A percentile compares a stretch with the other conserved stretches of the same genome.
phyloP scores from a whole-genome alignment of 2,797 vertebrate genomes.

The Protosalanx chinensis region DNA sequence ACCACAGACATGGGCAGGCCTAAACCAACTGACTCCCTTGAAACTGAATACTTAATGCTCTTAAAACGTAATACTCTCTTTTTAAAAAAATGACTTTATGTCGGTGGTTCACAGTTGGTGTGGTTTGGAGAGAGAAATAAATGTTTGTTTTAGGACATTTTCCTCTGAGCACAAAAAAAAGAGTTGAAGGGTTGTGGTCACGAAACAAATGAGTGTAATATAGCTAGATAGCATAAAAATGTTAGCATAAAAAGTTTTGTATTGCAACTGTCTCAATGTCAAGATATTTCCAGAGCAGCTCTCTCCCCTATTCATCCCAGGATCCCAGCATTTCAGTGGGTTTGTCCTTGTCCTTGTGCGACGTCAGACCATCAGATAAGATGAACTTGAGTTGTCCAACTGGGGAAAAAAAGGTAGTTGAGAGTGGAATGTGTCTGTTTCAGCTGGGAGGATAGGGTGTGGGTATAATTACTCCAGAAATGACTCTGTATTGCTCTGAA shows the following conservation, averaged over 20 bases:
- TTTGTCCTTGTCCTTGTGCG: background rate
- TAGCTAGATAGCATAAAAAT: background rate
- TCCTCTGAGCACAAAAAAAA: too few relatives aligned
- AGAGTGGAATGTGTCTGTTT: conserved; percentile 40
- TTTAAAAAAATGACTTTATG: background rate
- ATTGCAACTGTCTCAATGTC: background rate
- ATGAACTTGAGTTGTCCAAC: conserved; percentile 19
- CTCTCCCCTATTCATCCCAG: too few relatives aligned
- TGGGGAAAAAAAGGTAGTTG: conserved; percentile 6
- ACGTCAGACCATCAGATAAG: conserved; percentile 25
- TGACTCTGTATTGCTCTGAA: conserved; percentile 44
- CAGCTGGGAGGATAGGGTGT: conserved; percentile 41
- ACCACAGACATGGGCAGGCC: background rate
- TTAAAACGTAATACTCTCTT: background rate
- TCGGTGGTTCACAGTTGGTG: background rate
- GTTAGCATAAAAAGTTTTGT: too few relatives aligned
- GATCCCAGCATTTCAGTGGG: background rate
- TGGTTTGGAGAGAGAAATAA: background rate
- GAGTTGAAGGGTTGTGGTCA: background rate
- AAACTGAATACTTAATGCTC: too few relatives aligned
- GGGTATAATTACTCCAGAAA: conserved; percentile 56
- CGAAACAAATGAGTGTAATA: background rate
- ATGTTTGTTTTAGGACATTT: background rate
- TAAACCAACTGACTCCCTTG: too few relatives aligned
- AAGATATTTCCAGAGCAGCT: background rate